Percentiles rank a stretch among this genome's conserved stretches.
These are phyloP conservation scores for Leptinotarsa defecta DNA, from an alignment of 1,140 invertebrate genomes.

Conservation along the genomic window DNA sequence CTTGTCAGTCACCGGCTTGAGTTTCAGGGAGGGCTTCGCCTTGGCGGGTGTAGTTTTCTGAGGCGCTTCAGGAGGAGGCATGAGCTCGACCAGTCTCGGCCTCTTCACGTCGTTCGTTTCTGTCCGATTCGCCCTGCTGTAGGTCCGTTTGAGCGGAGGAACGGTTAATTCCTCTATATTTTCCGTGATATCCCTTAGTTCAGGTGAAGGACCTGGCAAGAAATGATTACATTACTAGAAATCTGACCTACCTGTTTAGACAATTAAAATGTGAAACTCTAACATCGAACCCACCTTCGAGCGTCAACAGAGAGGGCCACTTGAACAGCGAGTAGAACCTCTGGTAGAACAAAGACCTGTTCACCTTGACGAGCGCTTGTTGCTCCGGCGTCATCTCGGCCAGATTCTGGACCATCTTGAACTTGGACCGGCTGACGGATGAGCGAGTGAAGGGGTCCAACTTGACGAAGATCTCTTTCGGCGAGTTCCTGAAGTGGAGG, in stretches of 20 bases:
- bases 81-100: neutral
- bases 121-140: constrained; percentile 8
- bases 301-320: constrained; percentile 37
- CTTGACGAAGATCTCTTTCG: constrained; percentile 18
- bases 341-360: constrained; percentile 31
- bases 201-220: constrained; percentile 28
- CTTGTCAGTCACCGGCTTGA: constrained; percentile 12
- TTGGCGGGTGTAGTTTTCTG: neutral
- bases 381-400: neutral
- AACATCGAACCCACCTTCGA: constrained; percentile 11
- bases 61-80: neutral
- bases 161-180: neutral
- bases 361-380: constrained; percentile 10
- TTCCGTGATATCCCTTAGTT: neutral
- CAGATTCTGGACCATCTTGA: constrained; percentile 26
- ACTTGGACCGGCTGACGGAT: neutral
- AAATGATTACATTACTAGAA: neutral
- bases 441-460: neutral
- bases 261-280: neutral
- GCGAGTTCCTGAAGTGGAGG: constrained; percentile 28
- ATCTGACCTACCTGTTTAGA: neutral
- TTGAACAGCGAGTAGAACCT: constrained; percentile 37
- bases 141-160: neutral
- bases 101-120: no score
- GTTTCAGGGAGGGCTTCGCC: neutral